Conservation (phyloP, 2,797 vertebrate species). For the Semotilus atromaculatus region DNA sequence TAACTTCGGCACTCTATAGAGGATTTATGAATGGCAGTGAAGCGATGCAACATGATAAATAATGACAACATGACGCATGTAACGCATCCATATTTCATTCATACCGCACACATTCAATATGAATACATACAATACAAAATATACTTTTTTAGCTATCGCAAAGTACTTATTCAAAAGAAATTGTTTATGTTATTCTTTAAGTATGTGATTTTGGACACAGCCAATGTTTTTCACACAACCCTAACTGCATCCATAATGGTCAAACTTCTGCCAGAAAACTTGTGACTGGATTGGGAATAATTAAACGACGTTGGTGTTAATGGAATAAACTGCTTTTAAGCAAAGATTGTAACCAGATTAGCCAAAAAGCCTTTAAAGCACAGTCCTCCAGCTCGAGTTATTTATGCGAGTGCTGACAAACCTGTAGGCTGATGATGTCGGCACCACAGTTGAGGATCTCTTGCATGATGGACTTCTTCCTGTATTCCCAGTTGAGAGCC, state of each 20-base stretch:
- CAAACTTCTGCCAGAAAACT: background rate
- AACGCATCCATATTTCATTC: background rate
- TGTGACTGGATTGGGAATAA: background rate
- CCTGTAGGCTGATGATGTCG: slow-evolving; percentile 98
- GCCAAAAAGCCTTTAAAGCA: background rate
- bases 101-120: background rate
- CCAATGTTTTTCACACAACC: background rate
- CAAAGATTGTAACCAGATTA: background rate
- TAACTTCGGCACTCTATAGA: too few relatives aligned
- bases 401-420: slow-evolving; percentile 67
- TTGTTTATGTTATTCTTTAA: too few relatives aligned
- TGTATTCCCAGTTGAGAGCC: slow-evolving; percentile 97
- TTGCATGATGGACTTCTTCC: slow-evolving; percentile 99
- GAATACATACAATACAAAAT: too few relatives aligned
- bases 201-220: background rate
- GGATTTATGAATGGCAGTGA: background rate
- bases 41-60: background rate
- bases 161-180: background rate
- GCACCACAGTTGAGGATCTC: slow-evolving; percentile 94
- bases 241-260: background rate
- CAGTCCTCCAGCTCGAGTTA: background rate
- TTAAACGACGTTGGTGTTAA: background rate
- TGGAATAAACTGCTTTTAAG: background rate
- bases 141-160: background rate
- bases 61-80: background rate